A percentile compares a stretch with the other conserved stretches of the same genome.
Conservation (phyloP, 2,888 invertebrate genomes). For the Acrobasis consociella region DNA sequence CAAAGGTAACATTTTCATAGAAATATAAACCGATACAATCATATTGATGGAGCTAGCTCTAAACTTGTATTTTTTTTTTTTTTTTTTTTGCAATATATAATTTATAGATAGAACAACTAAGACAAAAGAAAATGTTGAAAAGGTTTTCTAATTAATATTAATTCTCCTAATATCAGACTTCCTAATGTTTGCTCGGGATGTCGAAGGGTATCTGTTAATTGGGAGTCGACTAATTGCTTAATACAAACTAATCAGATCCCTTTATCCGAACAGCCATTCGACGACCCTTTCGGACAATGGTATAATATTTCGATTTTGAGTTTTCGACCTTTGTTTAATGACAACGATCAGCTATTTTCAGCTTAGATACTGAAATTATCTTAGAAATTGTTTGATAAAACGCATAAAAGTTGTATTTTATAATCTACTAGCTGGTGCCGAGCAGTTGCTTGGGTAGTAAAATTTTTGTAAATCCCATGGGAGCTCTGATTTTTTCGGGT, state of each 20-base stretch:
- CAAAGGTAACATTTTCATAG: no score
- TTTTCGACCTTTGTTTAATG: neutral
- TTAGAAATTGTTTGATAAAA: neutral
- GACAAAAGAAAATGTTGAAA: no score
- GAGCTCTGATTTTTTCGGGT: no score
- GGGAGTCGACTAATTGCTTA: slow-evolving; percentile 19
- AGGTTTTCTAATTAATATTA: neutral
- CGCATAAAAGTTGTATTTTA: neutral
- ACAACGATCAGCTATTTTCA: neutral
- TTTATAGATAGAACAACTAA: no score
- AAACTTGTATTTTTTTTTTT: no score
- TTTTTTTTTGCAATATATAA: no score
- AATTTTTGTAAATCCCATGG: no score
- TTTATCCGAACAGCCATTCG: slow-evolving; percentile 16
- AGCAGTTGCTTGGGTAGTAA: no score
- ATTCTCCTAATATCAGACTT: slow-evolving; percentile 5
- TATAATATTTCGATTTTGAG: neutral
- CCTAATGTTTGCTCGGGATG: slow-evolving; percentile 13
- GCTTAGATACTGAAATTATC: neutral
- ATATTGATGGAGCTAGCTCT: no score
- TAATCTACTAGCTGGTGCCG: no score
- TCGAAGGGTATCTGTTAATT: slow-evolving; percentile 18
- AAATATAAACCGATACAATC: no score
- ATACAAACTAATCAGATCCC: slow-evolving; percentile 21
- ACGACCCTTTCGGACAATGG: slow-evolving; percentile 5